Percentiles rank a stretch among this genome's conserved stretches.
phyloP scores from a whole-genome alignment of 2,797 vertebrate genomes.

The Geotria australis region DNA sequence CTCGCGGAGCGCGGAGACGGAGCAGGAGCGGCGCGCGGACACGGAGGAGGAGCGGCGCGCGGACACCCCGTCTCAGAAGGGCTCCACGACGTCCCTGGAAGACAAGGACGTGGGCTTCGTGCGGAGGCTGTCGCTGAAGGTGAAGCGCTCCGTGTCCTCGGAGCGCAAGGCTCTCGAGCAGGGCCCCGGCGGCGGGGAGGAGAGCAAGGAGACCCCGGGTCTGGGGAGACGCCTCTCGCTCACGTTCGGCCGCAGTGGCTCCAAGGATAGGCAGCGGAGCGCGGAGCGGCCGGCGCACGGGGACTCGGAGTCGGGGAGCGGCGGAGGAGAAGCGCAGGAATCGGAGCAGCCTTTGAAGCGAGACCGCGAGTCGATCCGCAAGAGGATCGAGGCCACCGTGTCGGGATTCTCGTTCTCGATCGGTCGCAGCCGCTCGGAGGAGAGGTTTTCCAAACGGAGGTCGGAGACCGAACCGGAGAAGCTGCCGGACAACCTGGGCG shows the following conservation, averaged over 20 bases:
- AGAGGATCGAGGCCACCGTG: slow-evolving; percentile 59
- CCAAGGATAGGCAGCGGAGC: slow-evolving; percentile 23
- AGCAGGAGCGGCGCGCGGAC: no score
- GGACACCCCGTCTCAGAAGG: not conserved
- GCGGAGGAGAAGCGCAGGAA: slow-evolving; percentile 9
- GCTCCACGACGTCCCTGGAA: not conserved
- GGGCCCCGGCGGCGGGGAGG: slow-evolving; percentile 13
- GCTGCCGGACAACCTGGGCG: slow-evolving; percentile 6
- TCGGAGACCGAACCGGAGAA: not conserved
- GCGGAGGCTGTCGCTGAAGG: slow-evolving; percentile 42
- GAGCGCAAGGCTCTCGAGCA: slow-evolving; percentile 12
- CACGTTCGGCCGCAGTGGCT: slow-evolving; percentile 24
- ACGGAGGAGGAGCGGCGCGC: no score
- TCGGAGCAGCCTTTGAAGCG: slow-evolving; percentile 23
- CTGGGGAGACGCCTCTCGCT: slow-evolving; percentile 26
- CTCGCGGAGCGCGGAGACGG: not conserved
- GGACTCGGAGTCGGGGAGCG: slow-evolving; percentile 15
- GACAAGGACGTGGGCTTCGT: slow-evolving; percentile 51
- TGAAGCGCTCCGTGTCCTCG: slow-evolving; percentile 33
- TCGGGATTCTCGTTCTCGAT: slow-evolving; percentile 52
- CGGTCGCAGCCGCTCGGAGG: slow-evolving; percentile 39
- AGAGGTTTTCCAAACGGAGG: slow-evolving; percentile 17
- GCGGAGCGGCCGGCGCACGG: not conserved
- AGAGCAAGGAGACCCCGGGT: slow-evolving; percentile 14
- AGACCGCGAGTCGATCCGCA: slow-evolving; percentile 19